Conservation (phyloP, 2,113 vertebrate genomes). For the Sula dactylatra region DNA sequence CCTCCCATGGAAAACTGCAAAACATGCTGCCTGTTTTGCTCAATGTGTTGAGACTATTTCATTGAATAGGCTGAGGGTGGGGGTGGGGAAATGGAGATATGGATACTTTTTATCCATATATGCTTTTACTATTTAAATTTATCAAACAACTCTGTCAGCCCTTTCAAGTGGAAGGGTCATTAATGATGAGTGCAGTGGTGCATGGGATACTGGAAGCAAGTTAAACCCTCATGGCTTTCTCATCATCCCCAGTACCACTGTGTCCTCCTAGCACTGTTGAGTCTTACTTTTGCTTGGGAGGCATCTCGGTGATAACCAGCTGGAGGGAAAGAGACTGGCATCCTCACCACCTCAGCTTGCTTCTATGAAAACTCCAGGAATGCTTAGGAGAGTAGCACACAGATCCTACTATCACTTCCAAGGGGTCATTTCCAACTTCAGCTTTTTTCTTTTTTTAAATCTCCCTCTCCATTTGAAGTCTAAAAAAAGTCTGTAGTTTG, state of each 20-base stretch:
- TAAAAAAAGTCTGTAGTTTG: not conserved
- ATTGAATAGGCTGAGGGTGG: not conserved
- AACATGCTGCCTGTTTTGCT: not conserved
- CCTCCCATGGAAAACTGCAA: not conserved
- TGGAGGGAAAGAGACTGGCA: not conserved
- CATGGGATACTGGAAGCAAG: not conserved
- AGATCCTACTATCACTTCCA: not conserved
- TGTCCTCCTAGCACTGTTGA: not conserved
- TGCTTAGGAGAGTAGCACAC: not conserved
- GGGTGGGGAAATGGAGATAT: not conserved
- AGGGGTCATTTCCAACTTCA: not conserved
- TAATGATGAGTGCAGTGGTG: not conserved
- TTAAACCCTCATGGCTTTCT: not conserved
- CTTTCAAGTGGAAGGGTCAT: not conserved
- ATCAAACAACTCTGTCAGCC: not conserved
- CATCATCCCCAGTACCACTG: not conserved
- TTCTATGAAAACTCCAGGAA: not conserved
- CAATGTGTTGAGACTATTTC: not conserved
- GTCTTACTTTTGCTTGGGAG: not conserved
- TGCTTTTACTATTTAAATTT: not conserved
- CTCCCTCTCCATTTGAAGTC: not conserved
- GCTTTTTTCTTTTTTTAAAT: not conserved
- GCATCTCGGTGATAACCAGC: not conserved
- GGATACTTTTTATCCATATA: not conserved
- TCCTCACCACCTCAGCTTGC: not conserved